Conservation (phyloP, 2,113 vertebrate genomes). For the Carassius gibelio region DNA sequence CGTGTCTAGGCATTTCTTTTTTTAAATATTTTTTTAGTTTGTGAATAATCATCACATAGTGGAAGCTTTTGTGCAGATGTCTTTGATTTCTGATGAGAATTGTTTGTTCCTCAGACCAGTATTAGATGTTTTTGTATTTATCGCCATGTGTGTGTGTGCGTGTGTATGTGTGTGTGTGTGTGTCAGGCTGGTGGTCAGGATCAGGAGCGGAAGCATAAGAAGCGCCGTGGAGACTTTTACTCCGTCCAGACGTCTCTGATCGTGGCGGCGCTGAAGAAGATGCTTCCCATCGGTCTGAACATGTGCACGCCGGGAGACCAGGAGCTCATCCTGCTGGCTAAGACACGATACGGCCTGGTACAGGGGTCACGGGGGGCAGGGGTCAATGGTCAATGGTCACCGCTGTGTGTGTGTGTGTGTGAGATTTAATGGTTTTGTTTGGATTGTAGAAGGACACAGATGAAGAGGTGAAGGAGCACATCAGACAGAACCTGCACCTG, state of each 20-base stretch:
- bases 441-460: slow-evolving; percentile 90
- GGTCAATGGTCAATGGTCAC: not conserved
- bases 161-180: not conserved
- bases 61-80: not conserved
- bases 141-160: no score
- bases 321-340: slow-evolving; percentile 94
- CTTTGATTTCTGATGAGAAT: not conserved
- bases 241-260: slow-evolving; percentile 98
- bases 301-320: slow-evolving; percentile 98
- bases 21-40: not conserved
- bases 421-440: slow-evolving; percentile 39
- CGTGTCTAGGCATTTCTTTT: not conserved
- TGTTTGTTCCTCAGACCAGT: not conserved
- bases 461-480: slow-evolving; percentile 94
- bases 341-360: slow-evolving; percentile 88
- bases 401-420: not conserved
- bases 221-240: slow-evolving; percentile 92
- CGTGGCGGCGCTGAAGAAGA: slow-evolving; percentile 96
- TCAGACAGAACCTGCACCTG: slow-evolving; percentile 91
- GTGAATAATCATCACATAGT: not conserved
- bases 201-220: slow-evolving; percentile 95
- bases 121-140: not conserved
- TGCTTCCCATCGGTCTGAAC: slow-evolving; percentile 97
- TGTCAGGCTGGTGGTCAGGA: slow-evolving; percentile 94
- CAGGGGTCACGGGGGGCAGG: slow-evolving; percentile 42